Conservation (phyloP, 2,113 vertebrate genomes). For the Suricata suricatta region DNA sequence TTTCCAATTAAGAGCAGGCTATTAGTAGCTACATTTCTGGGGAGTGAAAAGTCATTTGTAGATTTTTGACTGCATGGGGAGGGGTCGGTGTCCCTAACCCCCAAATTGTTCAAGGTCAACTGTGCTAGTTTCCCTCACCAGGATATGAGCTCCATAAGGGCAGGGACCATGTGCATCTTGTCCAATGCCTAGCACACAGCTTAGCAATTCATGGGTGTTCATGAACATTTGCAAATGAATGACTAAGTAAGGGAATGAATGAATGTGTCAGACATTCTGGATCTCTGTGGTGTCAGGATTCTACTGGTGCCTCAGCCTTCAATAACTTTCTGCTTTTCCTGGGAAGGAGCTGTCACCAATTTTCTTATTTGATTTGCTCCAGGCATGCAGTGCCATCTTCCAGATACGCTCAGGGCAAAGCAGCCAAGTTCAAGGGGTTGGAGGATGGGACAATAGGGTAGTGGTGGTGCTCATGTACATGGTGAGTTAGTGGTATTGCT, state of each 20-base stretch:
- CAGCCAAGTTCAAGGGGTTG: background rate
- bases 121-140: background rate
- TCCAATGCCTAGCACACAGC: background rate
- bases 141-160: background rate
- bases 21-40: background rate
- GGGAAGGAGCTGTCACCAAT: background rate
- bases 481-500: background rate
- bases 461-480: background rate
- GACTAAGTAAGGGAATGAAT: background rate
- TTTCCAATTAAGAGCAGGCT: background rate
- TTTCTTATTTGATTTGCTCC: background rate
- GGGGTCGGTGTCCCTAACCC: background rate
- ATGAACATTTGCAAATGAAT: constrained; percentile 8
- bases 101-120: background rate
- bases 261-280: background rate
- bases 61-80: background rate
- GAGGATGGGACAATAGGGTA: background rate
- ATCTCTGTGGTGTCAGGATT: background rate
- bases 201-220: background rate
- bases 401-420: background rate
- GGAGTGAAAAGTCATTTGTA: background rate
- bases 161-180: background rate
- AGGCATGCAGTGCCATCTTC: background rate
- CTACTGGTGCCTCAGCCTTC: background rate
- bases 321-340: background rate